Conservation (phyloP, 2,113 vertebrate species). For the Micronisus gabar region DNA sequence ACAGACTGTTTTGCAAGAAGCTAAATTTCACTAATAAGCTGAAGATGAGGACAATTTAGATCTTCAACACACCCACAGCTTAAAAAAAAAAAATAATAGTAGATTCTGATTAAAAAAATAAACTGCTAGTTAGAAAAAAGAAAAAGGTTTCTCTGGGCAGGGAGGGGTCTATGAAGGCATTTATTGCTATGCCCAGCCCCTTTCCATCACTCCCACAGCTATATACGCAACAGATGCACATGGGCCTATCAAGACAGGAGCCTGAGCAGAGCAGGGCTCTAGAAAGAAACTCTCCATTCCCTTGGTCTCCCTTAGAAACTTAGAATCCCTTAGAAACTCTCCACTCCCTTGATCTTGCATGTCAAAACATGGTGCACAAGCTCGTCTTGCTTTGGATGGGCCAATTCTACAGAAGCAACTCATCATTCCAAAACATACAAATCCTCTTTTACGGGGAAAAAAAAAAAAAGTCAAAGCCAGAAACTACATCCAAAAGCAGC, state of each 20-base stretch:
- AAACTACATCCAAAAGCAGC: not conserved
- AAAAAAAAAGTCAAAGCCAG: not conserved
- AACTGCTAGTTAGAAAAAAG: not conserved
- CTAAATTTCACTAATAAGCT: not conserved
- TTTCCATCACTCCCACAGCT: not conserved
- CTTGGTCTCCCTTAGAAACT: not conserved
- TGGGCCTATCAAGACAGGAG: not conserved
- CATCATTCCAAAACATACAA: not conserved
- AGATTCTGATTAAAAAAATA: not conserved
- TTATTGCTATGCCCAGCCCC: not conserved
- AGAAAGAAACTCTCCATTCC: not conserved
- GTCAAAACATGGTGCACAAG: not conserved
- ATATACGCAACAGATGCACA: not conserved
- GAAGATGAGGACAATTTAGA: not conserved
- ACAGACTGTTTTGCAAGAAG: not conserved
- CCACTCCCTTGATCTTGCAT: not conserved
- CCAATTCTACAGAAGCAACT: not conserved
- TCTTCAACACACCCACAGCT: not conserved
- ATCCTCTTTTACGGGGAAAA: not conserved
- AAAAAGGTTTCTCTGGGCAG: not conserved
- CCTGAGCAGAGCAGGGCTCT: not conserved
- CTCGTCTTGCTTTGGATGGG: not conserved
- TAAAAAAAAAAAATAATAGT: not conserved
- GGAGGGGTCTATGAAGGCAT: not conserved
- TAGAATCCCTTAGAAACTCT: not conserved